Base-by-base conservation (phyloP, 1,140 invertebrate genomes). In the Daktulosphaira vitifoliae region DNA sequence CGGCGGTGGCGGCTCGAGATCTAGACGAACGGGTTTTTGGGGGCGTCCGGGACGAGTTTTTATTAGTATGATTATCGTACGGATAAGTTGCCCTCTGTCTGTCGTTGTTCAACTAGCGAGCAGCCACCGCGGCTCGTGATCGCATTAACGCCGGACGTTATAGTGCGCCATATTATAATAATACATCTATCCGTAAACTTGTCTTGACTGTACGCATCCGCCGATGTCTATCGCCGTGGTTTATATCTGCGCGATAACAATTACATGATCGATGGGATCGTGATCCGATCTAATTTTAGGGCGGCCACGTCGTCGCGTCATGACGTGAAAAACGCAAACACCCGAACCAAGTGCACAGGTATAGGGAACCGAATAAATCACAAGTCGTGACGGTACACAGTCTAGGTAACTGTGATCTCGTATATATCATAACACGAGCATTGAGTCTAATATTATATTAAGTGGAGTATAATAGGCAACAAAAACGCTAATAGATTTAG, bases 281-380 rank as follows among this genome's bases (percentile, higher is more conserved):
- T 54, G 52, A 54, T 56, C 38, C 53, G 53, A 56, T 56, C 53
- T 56, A 44, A 56, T 56, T 56, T 56, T 56, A 56, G 38, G 53
- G 52, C 52, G 37, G 20, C n/a, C 51, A 15, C 15, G 50, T 52
- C 50, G 29, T 39, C 20, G 37, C 13, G 37, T 39, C 51, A 16
- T n/a, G 15, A 46, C 9, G 15, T 11, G 18, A 39, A 6, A 16
- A 39, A 25, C 37, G 37, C 52, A 22, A 54, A 54, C 52, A 42
- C 37, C 52, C 25, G 51, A 25, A 11, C 5, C 26, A 22, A 15
- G n/a, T 37, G 20, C 33, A 2, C 15, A 13, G 7, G 23, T 56
- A 56, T 15, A 20, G 25, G 38, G 33, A 53, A 22, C 50, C 50
- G 37, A 54, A 56, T 56, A 56, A 56, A 56, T 56, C 53, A 56